Evolutionary conservation across 2,113 vertebrate species (phyloP).

Genomic region (Nycticorax nycticorax): DNA sequence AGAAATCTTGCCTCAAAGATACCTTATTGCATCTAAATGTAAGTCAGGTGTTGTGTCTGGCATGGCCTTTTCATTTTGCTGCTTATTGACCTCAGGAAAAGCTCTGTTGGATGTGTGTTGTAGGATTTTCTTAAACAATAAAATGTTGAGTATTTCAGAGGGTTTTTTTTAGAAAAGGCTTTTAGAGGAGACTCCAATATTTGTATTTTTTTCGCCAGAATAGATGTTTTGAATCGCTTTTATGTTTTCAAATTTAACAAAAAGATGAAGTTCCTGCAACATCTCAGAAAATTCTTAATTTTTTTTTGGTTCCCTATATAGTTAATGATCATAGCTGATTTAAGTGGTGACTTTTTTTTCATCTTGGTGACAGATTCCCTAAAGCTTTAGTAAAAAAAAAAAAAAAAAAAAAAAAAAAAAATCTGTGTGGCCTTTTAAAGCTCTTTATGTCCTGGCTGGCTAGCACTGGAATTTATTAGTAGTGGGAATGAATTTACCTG

Average conservation of each 20-base stretch:
- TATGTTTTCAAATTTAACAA: neutral
- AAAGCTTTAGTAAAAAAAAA: neutral
- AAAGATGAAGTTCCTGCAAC: neutral
- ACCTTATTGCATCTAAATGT: neutral
- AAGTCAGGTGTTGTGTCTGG: neutral
- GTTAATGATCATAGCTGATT: neutral
- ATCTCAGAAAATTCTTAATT: neutral
- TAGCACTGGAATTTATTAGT: neutral
- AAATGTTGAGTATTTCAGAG: neutral
- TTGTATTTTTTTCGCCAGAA: neutral
- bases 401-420: neutral
- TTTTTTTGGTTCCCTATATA: neutral
- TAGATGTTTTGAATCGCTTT: neutral
- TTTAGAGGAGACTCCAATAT: neutral
- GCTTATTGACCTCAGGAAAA: neutral
- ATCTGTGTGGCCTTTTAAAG: neutral
- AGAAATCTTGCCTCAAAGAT: neutral
- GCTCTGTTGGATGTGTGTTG: neutral
- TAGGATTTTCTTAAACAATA: neutral
- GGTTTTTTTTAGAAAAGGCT: neutral
- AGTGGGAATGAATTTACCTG: neutral
- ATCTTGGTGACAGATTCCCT: neutral
- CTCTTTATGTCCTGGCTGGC: neutral
- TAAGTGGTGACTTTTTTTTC: neutral
- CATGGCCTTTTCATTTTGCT: neutral